These are phyloP conservation scores for Aurelia sp. DNA, from an alignment of 30 jellyfish, hydroid and myxozoan species.

Conservation along the genomic window DNA sequence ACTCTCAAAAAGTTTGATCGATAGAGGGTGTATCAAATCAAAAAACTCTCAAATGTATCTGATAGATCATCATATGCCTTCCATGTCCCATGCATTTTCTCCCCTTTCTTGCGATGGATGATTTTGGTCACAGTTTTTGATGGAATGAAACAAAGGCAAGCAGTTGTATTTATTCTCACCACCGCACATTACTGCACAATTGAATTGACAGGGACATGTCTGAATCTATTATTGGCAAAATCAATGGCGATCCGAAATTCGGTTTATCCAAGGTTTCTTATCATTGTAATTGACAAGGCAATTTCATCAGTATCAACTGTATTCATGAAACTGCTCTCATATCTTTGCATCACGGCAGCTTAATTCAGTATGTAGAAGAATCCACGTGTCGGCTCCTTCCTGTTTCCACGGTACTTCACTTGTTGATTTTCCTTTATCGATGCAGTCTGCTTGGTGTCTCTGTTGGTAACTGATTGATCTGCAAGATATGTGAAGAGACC, in stretches of 20 bases:
- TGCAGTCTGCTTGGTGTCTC: no score
- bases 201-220: conserved; percentile 12
- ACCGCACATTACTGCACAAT: conserved; percentile 1
- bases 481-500: no score
- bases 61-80: conserved; percentile 2
- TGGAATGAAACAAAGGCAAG: conserved; percentile 19
- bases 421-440: no score
- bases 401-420: background rate
- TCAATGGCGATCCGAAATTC: conserved; percentile 40
- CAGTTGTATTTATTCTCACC: background rate
- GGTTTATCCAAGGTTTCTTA: background rate
- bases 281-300: conserved; percentile 2
- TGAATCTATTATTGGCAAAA: background rate
- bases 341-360: background rate
- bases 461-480: no score
- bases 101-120: conserved; percentile 15
- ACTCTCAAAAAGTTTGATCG: conserved; percentile 4
- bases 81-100: conserved; percentile 42
- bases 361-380: background rate
- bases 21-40: background rate
- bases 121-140: conserved; percentile 34
- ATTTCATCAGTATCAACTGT: conserved; percentile 15
- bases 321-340: conserved; percentile 1
- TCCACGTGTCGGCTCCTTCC: background rate
- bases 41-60: background rate